These are phyloP conservation scores for Dromaius novaehollandiae DNA, from an alignment of 2,113 vertebrate species.

Conservation along the genomic window DNA sequence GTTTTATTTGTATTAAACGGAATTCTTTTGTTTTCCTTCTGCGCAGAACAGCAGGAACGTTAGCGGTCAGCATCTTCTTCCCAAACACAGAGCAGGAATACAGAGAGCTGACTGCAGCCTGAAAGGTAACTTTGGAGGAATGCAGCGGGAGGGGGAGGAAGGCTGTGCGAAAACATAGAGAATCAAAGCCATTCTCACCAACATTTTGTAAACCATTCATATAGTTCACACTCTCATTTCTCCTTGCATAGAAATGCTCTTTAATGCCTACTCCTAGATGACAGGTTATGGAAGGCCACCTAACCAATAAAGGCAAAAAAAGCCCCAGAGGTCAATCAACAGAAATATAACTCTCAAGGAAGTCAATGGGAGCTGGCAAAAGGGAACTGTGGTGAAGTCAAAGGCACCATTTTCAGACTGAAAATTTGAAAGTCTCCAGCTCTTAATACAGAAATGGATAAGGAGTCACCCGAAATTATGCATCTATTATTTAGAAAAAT, in stretches of 20 bases:
- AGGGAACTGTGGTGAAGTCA: background rate
- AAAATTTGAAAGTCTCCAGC: background rate
- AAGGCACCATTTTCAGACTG: background rate
- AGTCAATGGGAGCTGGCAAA: no score
- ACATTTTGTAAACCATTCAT: background rate
- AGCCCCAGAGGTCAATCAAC: background rate
- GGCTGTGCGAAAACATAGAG: background rate
- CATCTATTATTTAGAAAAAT: background rate
- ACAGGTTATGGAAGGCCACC: background rate
- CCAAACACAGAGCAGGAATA: background rate
- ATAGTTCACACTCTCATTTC: background rate
- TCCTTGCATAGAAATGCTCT: background rate
- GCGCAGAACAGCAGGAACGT: background rate
- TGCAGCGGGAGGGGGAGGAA: fast-evolving
- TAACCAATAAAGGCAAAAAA: background rate
- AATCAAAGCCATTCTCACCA: background rate
- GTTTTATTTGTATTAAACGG: background rate
- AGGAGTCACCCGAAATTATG: background rate
- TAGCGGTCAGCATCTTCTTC: background rate
- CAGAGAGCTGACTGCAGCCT: background rate
- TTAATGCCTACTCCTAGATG: background rate
- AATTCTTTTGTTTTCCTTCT: background rate
- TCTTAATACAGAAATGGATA: background rate
- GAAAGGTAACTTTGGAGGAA: background rate
- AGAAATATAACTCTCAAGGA: background rate